Evolutionary conservation across 2,797 vertebrate species (phyloP).

Genomic region (Poeciliopsis paucimaculata): DNA sequence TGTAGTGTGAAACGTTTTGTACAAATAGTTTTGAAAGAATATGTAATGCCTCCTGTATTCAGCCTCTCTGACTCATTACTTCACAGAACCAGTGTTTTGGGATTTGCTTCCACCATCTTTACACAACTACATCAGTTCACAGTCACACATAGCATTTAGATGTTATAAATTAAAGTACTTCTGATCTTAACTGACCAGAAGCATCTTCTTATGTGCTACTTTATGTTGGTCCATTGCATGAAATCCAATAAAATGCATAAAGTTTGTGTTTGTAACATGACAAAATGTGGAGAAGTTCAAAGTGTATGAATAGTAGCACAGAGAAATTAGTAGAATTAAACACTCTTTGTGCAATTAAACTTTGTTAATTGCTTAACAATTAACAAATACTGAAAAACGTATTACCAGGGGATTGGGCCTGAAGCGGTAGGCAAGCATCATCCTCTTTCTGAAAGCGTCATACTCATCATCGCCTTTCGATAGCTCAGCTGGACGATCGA

Average conservation of each 20-base stretch:
- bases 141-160: background rate
- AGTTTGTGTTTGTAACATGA: background rate
- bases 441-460: slow-evolving; percentile 95
- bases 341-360: background rate
- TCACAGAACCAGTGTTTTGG: too few species aligned
- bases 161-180: background rate
- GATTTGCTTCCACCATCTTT: background rate
- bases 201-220: background rate
- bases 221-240: background rate
- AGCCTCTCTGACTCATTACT: too few species aligned
- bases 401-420: slow-evolving; percentile 94
- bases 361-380: too few species aligned
- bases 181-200: background rate
- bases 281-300: background rate
- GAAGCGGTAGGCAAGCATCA: slow-evolving; percentile 99
- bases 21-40: too few species aligned
- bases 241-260: background rate
- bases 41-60: too few species aligned
- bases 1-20: too few species aligned
- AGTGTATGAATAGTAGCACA: background rate
- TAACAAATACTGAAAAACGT: too few species aligned
- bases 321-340: background rate
- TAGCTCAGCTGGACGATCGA: slow-evolving; percentile 92
- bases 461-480: slow-evolving; percentile 92
- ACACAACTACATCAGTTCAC: background rate